A percentile compares a stretch with the other conserved stretches of the same genome.
Evolutionary conservation across 2,888 invertebrate species (phyloP).

Genomic region (Leptogaster cylindrica): DNA sequence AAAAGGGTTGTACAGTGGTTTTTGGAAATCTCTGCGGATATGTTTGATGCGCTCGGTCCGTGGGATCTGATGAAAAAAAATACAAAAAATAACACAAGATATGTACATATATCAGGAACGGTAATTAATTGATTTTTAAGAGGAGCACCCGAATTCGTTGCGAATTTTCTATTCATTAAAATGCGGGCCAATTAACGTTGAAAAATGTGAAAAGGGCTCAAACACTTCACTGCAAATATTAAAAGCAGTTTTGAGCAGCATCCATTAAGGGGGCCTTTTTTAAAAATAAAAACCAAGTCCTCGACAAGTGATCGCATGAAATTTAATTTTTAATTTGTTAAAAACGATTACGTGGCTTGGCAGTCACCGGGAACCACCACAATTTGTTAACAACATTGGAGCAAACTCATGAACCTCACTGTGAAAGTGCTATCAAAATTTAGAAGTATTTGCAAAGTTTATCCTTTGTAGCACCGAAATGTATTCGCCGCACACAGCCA

Average conservation of each 20-base stretch:
- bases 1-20: slow-evolving; percentile 34
- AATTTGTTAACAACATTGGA: neutral
- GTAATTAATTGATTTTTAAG: slow-evolving; percentile 41
- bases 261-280: neutral
- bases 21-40: slow-evolving; percentile 36
- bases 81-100: neutral
- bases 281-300: neutral
- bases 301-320: slow-evolving; percentile 15
- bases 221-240: neutral
- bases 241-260: slow-evolving; percentile 12
- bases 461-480: neutral
- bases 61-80: neutral
- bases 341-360: slow-evolving; percentile 12
- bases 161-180: slow-evolving; percentile 35
- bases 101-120: slow-evolving; percentile 20
- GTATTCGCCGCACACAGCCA: neutral
- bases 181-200: slow-evolving; percentile 39
- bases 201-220: neutral
- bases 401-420: neutral
- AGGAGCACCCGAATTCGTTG: slow-evolving; percentile 17
- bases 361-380: neutral
- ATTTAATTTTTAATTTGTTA: slow-evolving; percentile 30
- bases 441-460: slow-evolving; percentile 17
- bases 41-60: slow-evolving; percentile 23
- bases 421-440: slow-evolving; percentile 7